phyloP scores from a whole-genome alignment of 2,113 vertebrate genomes.

The Gallinago undulata region DNA sequence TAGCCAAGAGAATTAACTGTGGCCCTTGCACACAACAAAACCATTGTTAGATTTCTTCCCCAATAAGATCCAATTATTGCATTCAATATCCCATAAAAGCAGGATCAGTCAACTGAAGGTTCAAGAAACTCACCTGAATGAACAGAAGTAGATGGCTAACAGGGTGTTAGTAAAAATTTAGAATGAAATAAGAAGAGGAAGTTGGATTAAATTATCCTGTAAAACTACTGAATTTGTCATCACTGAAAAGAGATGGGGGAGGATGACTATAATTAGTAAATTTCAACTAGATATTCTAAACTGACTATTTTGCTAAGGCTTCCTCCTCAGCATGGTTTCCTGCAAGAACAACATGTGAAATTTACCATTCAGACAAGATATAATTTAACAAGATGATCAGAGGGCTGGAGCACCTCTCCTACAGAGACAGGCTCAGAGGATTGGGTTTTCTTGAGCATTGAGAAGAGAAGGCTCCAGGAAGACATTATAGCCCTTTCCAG shows the following conservation, averaged over 20 bases:
- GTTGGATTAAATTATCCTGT: constrained; percentile 5
- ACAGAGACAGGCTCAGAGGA: not conserved
- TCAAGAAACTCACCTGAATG: not conserved
- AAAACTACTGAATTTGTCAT: constrained; percentile 31
- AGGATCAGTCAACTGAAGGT: not conserved
- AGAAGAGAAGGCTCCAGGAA: not conserved
- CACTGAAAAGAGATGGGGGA: not conserved
- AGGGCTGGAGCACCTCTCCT: not conserved
- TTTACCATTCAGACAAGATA: not conserved
- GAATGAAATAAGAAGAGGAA: not conserved
- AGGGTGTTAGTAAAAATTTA: not conserved
- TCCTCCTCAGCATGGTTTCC: not conserved
- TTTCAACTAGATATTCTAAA: constrained; percentile 16
- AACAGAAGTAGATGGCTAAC: not conserved
- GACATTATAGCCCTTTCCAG: not conserved
- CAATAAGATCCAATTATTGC: not conserved
- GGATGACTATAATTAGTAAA: constrained; percentile 41
- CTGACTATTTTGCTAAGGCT: not conserved
- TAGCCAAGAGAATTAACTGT: not conserved
- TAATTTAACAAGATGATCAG: not conserved
- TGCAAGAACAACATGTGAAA: not conserved
- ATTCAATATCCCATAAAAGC: not conserved
- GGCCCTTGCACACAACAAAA: not conserved
- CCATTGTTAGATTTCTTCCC: not conserved
- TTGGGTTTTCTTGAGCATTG: not conserved